A percentile compares a stretch with the other conserved stretches of the same genome.
These are phyloP conservation scores for Varecia variegata DNA, from an alignment of 2,797 vertebrate species.

Conservation along the genomic window DNA sequence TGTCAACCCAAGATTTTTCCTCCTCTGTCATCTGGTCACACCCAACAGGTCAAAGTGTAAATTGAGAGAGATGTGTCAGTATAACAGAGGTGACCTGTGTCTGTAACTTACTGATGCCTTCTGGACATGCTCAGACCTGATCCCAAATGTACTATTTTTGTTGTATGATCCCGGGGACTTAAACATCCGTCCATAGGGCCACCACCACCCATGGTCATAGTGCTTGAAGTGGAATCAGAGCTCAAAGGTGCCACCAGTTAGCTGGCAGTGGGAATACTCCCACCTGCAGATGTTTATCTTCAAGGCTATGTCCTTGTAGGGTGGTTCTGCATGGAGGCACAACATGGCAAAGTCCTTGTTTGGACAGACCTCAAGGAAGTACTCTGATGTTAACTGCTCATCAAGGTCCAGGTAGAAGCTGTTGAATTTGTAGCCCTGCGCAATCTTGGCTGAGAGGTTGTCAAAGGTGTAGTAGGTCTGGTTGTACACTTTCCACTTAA, in stretches of 20 bases:
- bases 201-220: slow-evolving; percentile 91
- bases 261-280: slow-evolving; percentile 95
- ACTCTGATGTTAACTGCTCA: slow-evolving; percentile 93
- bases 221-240: slow-evolving; percentile 96
- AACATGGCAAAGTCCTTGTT: slow-evolving; percentile 95
- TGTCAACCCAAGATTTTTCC: background rate
- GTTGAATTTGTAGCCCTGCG: slow-evolving; percentile 96
- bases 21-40: background rate
- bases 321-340: slow-evolving; percentile 91
- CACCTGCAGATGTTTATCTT: slow-evolving; percentile 94
- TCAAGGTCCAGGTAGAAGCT: slow-evolving; percentile 95
- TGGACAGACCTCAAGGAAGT: slow-evolving; percentile 92
- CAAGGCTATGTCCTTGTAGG: slow-evolving; percentile 94
- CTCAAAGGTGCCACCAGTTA: slow-evolving; percentile 94
- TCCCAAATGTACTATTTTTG: background rate
- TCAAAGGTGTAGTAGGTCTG: slow-evolving; percentile 94
- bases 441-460: slow-evolving; percentile 93
- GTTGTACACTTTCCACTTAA: slow-evolving; percentile 97
- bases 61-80: background rate
- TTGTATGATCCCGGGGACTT: background rate
- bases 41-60: background rate
- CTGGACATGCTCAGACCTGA: background rate
- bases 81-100: background rate
- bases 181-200: background rate
- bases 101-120: background rate